Percentiles rank a stretch among this genome's conserved stretches.
These are phyloP conservation scores for Poecilobothrus nobilitatus DNA, from an alignment of 2,888 invertebrate genomes.

Conservation along the genomic window DNA sequence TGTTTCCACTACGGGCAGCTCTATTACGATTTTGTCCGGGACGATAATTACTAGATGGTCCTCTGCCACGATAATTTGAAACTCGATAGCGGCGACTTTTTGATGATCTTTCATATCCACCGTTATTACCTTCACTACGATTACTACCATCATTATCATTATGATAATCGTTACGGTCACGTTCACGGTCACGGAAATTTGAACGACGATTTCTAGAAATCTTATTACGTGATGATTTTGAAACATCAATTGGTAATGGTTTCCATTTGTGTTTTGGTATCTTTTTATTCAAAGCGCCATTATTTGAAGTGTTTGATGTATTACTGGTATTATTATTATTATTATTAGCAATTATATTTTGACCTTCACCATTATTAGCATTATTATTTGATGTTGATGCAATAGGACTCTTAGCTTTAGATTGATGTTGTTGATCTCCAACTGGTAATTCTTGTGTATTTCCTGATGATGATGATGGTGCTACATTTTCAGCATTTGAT, in stretches of 20 bases:
- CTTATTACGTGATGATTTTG: constrained; percentile 57
- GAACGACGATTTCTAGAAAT: constrained; percentile 51
- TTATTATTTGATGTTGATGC: constrained; percentile 23
- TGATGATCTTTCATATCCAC: constrained; percentile 28
- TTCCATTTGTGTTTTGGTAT: constrained; percentile 74
- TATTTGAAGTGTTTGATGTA: constrained; percentile 17
- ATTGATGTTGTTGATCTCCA: constrained; percentile 22
- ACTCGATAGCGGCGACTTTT: constrained; percentile 40
- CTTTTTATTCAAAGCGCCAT: constrained; percentile 34
- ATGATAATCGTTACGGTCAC: constrained; percentile 25
- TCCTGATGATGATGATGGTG: constrained; percentile 13
- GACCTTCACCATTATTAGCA: constrained; percentile 12
- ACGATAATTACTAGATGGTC: constrained; percentile 46
- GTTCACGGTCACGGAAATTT: constrained; percentile 12
- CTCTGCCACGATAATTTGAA: constrained; percentile 40
- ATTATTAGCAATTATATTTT: constrained; percentile 8
- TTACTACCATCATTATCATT: constrained; percentile 30
- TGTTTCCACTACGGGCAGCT: constrained; percentile 42
- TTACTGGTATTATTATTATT: constrained; percentile 34
- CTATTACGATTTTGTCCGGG: constrained; percentile 35
- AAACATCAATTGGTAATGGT: constrained; percentile 76
- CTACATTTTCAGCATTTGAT: constrained; percentile 12
- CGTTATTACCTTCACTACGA: constrained; percentile 32
- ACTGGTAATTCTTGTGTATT: constrained; percentile 23
- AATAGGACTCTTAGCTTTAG: constrained; percentile 24